Evolutionary conservation across 2,888 invertebrate species (phyloP), one percentile per base, ranked within the genome.

Genomic region (Dryococelus australis): DNA sequence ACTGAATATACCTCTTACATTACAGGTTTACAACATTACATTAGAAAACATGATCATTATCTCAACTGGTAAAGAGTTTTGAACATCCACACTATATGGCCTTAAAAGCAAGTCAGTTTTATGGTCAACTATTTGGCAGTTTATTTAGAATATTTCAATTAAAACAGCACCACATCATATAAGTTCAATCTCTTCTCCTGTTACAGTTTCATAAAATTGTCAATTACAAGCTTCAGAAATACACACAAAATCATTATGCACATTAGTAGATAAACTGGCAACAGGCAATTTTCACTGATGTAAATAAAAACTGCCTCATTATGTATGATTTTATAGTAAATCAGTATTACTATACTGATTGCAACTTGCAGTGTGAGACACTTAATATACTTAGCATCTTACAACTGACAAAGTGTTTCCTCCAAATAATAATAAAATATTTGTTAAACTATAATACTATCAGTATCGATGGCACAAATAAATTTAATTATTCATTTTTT

Each of bases 101-200:
- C n/a, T 24, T 8, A 65, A 65, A 65, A 24, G 20, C 2, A 16
- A 65, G n/a, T 65, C 65, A 65, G 16, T 65, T 65, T 20, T 9
- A 65, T 65, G n/a, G 20, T 20, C 20, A 65, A 24, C 10, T 6
- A 10, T 47, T 47, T 47, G 47, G 47, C 47, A 47, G 47, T 65
- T 65, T 65, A 24, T 65, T 65, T 65, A 65, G n/a, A 65, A 65
- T 65, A 65, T 65, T n/a, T 65, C 65, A 65, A 20, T 65, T 65
- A 65, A 10, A 8, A 65, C n/a, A 24, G n/a, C 65, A 65, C 65
- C 8, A 20, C 65, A 65, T 65, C 16, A 8, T 65, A 1, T 24
- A 65, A 24, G 16, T 65, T 24, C n/a, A 65, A 65, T 16, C 65
- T n/a, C n/a, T 9, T 65, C n/a, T 65, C 24, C 65, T 65, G 8